phyloP scores from a whole-genome alignment of 2,113 vertebrate species.

The Neogale vison region DNA sequence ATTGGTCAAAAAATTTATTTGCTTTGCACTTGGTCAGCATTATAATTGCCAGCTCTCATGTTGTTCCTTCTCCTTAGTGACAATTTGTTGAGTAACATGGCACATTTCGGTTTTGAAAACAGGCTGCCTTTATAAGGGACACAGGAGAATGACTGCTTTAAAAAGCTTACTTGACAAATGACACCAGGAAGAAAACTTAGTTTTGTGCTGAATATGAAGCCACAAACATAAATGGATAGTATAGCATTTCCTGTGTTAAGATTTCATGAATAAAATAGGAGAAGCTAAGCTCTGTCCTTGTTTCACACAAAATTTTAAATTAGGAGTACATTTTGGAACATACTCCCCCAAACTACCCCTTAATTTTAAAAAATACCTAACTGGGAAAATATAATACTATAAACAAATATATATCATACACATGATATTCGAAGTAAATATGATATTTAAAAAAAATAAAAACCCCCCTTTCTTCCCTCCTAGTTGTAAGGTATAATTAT shows the following conservation, averaged over 20 bases:
- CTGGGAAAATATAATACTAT: background rate
- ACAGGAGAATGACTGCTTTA: background rate
- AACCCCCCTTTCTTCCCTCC: background rate
- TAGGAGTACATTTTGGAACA: background rate
- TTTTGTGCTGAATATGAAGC: conserved; percentile 39
- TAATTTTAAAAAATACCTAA: background rate
- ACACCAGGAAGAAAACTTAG: conserved; percentile 39
- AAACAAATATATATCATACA: background rate
- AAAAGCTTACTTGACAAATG: conserved; percentile 32
- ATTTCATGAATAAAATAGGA: conserved; percentile 32
- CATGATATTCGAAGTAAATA: background rate
- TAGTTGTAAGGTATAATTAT: background rate
- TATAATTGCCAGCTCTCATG: background rate
- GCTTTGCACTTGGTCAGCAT: background rate
- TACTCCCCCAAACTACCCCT: background rate
- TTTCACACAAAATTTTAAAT: background rate
- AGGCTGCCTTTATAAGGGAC: background rate
- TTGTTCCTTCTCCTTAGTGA: background rate
- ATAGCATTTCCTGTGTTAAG: conserved; percentile 3
- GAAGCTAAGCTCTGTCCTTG: conserved; percentile 3
- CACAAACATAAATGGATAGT: conserved; percentile 8
- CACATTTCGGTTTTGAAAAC: background rate
- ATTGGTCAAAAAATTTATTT: background rate
- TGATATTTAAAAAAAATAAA: background rate
- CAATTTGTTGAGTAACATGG: background rate